Base-by-base conservation (phyloP, 2,888 invertebrate genomes). In the Tachystola acroxantha region DNA sequence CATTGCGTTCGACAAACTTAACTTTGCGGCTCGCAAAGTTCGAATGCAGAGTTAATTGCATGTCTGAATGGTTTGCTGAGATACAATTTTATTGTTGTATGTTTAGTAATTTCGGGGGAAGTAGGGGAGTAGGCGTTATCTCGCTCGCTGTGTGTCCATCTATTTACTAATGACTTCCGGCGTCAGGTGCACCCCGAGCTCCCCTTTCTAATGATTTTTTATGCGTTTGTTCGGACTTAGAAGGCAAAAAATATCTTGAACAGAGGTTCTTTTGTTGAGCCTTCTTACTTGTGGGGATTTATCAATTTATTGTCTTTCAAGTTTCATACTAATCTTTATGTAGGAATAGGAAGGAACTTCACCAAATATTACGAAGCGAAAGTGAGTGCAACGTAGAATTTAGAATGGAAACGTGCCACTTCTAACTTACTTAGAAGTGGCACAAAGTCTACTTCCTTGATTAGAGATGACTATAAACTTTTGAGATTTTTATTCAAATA, bases 141-240 rank as follows among this genome's bases (percentile, higher is more conserved):
- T 66, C 59, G 55, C 55, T 60, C 57, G 56, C 61, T 68, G 34
- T 63, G 69, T 71, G 80, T 73, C 79, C 81, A 79, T 85, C 81
- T 84, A 86, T 86, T 86, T 84, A 81, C 75, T 86, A 86, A 86
- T 86, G 84, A 85, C 82, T 85, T 86, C 85, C 85, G 80, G 72
- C 77, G 79, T 80, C 85, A 85, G 85, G 85, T 84, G 82, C 62
- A 60, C 64, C 70, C 63, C 55, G 53, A 43, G 57, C 62, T 62
- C 63, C 69, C 65, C 57, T 60, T 57, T 51, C 54, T 63, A 67
- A 71, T 69, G 62, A 58, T 70, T 66, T 69, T 74, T 71, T 69
- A 59, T 43, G 43, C 31, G 43, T 43, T 48, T 48, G 43, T 48
- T 50, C 42, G 36, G 40, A 34, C 30, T 49, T 44, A 43, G 46